Evolutionary conservation across 2,113 vertebrate genomes (phyloP).

Genomic region (Petroica traversi): DNA sequence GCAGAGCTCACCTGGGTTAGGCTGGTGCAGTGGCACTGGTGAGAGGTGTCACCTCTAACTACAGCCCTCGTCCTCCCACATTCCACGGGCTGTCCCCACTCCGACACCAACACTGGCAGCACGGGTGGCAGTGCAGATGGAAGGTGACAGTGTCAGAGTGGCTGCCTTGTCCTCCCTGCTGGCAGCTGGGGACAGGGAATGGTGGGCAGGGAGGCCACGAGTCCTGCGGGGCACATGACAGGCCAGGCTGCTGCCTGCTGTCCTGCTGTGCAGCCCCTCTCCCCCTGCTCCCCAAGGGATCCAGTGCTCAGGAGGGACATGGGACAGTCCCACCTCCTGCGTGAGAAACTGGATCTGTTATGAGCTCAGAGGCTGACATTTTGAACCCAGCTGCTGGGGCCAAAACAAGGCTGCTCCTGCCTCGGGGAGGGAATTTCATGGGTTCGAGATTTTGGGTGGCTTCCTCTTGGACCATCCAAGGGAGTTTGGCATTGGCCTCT

Average conservation of each 20-base stretch:
- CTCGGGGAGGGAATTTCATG: fast-evolving
- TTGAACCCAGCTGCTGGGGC: background rate
- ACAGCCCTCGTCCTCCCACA: fast-evolving
- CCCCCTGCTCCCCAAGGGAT: background rate
- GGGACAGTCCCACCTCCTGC: background rate
- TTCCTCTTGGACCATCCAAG: background rate
- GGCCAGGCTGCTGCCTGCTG: background rate
- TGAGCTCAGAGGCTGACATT: background rate
- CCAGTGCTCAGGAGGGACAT: fast-evolving
- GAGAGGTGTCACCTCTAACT: background rate
- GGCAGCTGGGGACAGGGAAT: fast-evolving
- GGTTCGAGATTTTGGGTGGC: background rate
- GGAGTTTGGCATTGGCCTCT: background rate
- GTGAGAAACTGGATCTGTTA: background rate
- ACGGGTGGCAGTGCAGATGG: fast-evolving
- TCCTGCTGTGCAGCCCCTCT: background rate
- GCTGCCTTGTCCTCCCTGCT: background rate
- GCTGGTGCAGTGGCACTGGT: background rate
- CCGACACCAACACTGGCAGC: fast-evolving
- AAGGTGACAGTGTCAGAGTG: background rate
- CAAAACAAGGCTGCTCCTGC: background rate
- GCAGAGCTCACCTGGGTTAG: background rate
- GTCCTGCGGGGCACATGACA: fast-evolving
- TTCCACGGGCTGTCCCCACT: background rate
- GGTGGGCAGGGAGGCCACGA: background rate